Conservation (phyloP, 2,888 invertebrate genomes). For the Mesorhabditis belari region DNA sequence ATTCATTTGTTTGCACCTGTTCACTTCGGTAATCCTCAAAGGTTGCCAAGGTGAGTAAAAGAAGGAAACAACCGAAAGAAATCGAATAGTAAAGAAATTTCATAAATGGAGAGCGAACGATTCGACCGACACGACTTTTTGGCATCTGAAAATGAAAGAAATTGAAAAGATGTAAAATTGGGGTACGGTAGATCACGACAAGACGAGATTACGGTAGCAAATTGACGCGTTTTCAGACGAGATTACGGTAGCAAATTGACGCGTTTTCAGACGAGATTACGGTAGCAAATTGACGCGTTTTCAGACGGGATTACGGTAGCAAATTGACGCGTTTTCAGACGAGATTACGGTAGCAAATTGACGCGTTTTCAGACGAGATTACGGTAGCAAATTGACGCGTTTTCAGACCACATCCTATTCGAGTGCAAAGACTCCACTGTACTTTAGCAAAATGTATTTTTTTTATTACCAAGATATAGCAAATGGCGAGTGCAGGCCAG, state of each 20-base stretch:
- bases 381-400: too few species aligned
- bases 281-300: too few species aligned
- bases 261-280: too few species aligned
- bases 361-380: not conserved
- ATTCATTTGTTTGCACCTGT: slow-evolving; percentile 27
- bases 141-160: slow-evolving; percentile 47
- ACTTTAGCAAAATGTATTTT: not conserved
- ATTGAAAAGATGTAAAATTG: too few species aligned
- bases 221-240: too few species aligned
- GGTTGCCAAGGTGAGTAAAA: slow-evolving; percentile 57
- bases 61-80: slow-evolving; percentile 60
- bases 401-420: too few species aligned
- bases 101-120: slow-evolving; percentile 61
- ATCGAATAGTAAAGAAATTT: slow-evolving; percentile 61
- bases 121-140: slow-evolving; percentile 57
- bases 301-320: too few species aligned
- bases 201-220: too few species aligned
- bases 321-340: not conserved
- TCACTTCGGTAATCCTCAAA: slow-evolving; percentile 47
- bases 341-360: not conserved
- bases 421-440: too few species aligned
- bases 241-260: too few species aligned
- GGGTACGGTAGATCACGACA: too few species aligned
- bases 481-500: slow-evolving; percentile 56
- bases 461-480: slow-evolving; percentile 40